A percentile compares a stretch with the other conserved stretches of the same genome.
phyloP scores from a whole-genome alignment of 2,888 invertebrate genomes.

The Eutolmus rufibarbis region DNA sequence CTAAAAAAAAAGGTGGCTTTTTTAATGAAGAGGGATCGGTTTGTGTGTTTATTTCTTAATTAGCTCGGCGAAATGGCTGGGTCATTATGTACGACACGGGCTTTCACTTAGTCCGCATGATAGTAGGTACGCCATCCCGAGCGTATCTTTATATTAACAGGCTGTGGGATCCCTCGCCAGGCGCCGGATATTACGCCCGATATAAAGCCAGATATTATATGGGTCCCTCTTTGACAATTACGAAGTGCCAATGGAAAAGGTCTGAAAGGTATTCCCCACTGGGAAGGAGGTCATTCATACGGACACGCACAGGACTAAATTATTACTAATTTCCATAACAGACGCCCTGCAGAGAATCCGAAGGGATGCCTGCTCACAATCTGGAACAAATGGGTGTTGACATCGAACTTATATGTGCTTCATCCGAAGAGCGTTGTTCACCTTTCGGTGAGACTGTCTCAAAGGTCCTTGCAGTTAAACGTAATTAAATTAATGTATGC shows the following conservation, averaged over 20 bases:
- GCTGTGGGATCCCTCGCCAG: neutral
- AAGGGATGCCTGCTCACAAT: constrained; percentile 23
- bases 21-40: neutral
- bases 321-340: constrained; percentile 39
- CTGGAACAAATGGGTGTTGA: constrained; percentile 40
- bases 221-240: constrained; percentile 35
- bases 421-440: constrained; percentile 10
- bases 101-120: constrained; percentile 33
- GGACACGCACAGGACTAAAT: constrained; percentile 37
- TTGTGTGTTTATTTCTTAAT: constrained; percentile 31
- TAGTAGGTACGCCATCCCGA: neutral
- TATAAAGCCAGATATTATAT: constrained; percentile 21
- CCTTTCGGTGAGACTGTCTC: neutral
- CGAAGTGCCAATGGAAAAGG: constrained; percentile 32
- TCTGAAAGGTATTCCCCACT: constrained; percentile 29
- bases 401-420: constrained; percentile 29
- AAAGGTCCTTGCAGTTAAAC: neutral
- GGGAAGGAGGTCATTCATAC: constrained; percentile 33
- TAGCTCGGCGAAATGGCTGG: neutral
- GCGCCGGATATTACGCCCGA: constrained; percentile 25
- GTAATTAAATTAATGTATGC: constrained; percentile 6
- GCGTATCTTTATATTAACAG: constrained; percentile 14
- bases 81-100: constrained; percentile 22
- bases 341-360: constrained; percentile 1
- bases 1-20: neutral